Base-by-base conservation (phyloP, 2,797 vertebrate species). In the Alfaro cultratus region DNA sequence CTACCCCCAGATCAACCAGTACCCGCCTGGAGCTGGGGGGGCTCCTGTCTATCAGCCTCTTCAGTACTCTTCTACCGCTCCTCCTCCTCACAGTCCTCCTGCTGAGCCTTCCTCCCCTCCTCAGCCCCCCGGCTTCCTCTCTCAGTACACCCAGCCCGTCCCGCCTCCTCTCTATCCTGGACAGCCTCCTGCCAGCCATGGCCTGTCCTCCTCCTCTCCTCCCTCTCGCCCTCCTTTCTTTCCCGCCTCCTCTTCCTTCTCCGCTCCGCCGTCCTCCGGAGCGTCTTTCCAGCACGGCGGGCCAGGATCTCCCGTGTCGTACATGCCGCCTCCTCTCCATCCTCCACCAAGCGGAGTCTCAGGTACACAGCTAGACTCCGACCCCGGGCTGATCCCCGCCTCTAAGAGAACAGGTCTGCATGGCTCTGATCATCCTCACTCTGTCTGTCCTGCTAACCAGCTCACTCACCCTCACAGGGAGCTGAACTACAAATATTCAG, bases 251-350 rank as follows among this genome's bases (percentile, higher is more conserved):
- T 95, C 89, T 80, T 87, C 90, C 92, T 87, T 79, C 68, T 53
- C 94, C 67, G 89, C 95, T 87, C 92, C 93, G 89, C 94, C 94
- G 81, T 91, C 96, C 91, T 94, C 96, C 72, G 96, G 96, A 91
- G 90, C 93, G 4, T 95, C 97, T 95, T 98, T 97, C 93, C 98
- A 98, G 96, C 97, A 98, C 94, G 97, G 96, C 85, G 97, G 97
- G 79, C 97, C 97, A n/a, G 98, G 97, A 94, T 97, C 95, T 94
- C 97, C 98, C 88, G 95, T 96, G 73, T 93, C 97, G 39, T 97
- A 96, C 94, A 97, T 96, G 89, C 93, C 96, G 78, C 92, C 94
- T 88, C 94, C 97, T 89, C 88, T 29, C 79, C 91, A 93, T 73
- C 96, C 96, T 88, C 94, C 97, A 89, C 88, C 96, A 0, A 34